These are phyloP conservation scores for Oncorhynchus clarkii DNA, from an alignment of 2,113 vertebrate genomes.

Conservation along the genomic window DNA sequence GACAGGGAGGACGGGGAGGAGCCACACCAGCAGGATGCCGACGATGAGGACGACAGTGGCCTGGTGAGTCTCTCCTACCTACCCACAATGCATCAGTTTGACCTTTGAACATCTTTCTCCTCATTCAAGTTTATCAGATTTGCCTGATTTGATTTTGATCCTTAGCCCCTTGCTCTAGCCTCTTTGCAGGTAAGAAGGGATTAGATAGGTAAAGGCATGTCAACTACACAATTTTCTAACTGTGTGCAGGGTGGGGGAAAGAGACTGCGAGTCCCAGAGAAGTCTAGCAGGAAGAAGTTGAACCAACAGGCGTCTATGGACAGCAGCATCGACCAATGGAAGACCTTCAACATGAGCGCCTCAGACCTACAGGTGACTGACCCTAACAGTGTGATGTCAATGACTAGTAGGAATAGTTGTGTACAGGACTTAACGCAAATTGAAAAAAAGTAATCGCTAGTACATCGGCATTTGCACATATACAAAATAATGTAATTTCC, in stretches of 20 bases:
- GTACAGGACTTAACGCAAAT: neutral
- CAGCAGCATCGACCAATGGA: conserved; percentile 81
- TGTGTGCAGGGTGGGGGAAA: conserved; percentile 66
- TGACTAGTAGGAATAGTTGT: neutral
- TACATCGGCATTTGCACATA: too few species aligned
- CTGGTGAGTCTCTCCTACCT: conserved; percentile 61
- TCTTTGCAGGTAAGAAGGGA: too few species aligned
- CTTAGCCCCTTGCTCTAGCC: neutral
- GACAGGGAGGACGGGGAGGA: conserved; percentile 71
- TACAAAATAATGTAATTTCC: conserved; percentile 4
- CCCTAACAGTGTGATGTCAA: neutral
- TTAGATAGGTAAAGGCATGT: neutral
- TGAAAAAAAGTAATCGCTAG: too few species aligned
- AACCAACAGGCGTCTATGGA: conserved; percentile 83
- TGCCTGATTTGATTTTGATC: neutral
- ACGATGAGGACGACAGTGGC: conserved; percentile 82
- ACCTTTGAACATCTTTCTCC: neutral
- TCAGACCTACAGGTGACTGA: conserved; percentile 69
- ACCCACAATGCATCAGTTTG: neutral
- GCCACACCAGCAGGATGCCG: conserved; percentile 77
- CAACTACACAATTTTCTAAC: neutral
- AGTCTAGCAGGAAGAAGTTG: conserved; percentile 83
- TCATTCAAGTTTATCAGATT: too few species aligned
- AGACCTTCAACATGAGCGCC: conserved; percentile 74
- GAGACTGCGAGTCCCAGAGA: conserved; percentile 78